phyloP scores from a whole-genome alignment of 1,140 invertebrate species.

The Eriosoma lanigerum region DNA sequence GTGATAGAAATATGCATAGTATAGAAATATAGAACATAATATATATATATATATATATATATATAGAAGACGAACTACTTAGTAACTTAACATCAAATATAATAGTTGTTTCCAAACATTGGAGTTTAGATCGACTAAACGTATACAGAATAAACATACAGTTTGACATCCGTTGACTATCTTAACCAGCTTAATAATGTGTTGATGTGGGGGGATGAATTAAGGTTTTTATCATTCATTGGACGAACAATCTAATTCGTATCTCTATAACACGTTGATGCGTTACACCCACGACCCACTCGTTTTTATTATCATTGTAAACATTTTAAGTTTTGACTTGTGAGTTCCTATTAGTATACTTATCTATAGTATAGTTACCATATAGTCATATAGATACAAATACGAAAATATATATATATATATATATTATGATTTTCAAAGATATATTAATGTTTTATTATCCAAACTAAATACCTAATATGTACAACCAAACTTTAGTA shows the following conservation, averaged over 20 bases:
- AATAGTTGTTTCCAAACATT: constrained; percentile 27
- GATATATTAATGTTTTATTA: too few species aligned
- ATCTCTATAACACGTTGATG: constrained; percentile 2
- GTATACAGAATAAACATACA: neutral
- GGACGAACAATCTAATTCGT: constrained; percentile 40
- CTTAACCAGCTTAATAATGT: constrained; percentile 10
- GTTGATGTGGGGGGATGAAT: constrained; percentile 44
- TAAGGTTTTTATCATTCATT: constrained; percentile 51
- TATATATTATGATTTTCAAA: too few species aligned
- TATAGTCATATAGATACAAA: too few species aligned
- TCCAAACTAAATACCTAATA: too few species aligned
- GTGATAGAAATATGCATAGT: neutral
- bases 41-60: too few species aligned
- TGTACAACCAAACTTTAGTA: too few species aligned
- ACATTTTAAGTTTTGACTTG: neutral
- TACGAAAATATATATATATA: too few species aligned
- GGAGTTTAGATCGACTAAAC: constrained; percentile 31
- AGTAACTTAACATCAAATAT: neutral
- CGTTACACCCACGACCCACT: constrained; percentile 50
- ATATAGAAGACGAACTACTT: too few species aligned
- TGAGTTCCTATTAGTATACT: too few species aligned
- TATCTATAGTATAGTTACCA: too few species aligned
- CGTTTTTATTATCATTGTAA: neutral
- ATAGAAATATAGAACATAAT: neutral
- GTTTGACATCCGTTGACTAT: constrained; percentile 37